Percentiles rank a stretch among this genome's conserved stretches.
These are phyloP conservation scores for Esox masquinongy DNA, from an alignment of 2,797 vertebrate species.

Conservation along the genomic window DNA sequence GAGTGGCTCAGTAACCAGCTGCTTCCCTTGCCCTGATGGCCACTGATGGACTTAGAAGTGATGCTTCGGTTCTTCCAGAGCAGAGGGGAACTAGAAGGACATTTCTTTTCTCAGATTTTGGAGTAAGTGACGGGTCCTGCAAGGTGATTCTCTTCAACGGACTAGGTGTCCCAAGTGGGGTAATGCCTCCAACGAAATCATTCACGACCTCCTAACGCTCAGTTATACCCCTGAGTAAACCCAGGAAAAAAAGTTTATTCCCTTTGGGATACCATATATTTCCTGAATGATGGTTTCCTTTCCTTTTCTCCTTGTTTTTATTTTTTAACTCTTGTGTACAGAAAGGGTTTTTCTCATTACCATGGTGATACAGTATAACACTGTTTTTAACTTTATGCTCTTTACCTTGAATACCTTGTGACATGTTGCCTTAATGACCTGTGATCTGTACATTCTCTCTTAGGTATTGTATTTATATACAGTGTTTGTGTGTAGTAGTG, in stretches of 20 bases:
- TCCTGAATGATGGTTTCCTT: slow-evolving; percentile 35
- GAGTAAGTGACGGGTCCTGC: slow-evolving; percentile 18
- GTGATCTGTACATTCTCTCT: slow-evolving; percentile 52
- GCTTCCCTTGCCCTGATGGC: neutral
- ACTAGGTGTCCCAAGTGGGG: too few relatives aligned
- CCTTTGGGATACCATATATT: slow-evolving; percentile 18
- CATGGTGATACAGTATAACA: neutral
- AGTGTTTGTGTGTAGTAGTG: slow-evolving; percentile 16
- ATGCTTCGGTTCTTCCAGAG: neutral
- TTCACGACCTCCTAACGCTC: neutral
- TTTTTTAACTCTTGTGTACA: slow-evolving; percentile 12
- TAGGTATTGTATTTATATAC: slow-evolving; percentile 35
- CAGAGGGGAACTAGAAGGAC: slow-evolving; percentile 28
- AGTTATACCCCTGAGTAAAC: neutral
- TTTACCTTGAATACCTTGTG: slow-evolving; percentile 23
- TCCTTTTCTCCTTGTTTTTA: neutral
- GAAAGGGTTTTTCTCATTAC: slow-evolving; percentile 2
- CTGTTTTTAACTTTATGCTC: neutral
- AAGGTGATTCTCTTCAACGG: neutral
- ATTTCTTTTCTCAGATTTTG: neutral
- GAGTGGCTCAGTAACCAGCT: neutral
- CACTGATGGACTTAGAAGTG: neutral
- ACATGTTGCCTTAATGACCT: slow-evolving; percentile 73
- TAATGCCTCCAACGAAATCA: too few relatives aligned
- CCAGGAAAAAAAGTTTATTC: slow-evolving; percentile 20